Evolutionary conservation across 2,888 invertebrate species (phyloP), one percentile per base, ranked within the genome.

Genomic region (Melanchra persicariae): DNA sequence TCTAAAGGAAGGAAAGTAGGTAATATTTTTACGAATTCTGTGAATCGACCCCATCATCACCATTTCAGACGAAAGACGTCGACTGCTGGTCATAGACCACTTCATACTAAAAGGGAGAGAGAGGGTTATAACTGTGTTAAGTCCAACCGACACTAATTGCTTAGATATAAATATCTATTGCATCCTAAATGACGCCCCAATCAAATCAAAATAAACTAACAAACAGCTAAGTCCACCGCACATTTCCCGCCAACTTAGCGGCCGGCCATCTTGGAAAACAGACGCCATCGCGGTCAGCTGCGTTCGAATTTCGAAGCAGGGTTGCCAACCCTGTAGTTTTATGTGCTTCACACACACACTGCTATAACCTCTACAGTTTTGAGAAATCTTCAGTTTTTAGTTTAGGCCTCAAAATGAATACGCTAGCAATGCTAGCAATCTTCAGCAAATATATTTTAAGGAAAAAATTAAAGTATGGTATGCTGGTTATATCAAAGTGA

Each of bases 241-340:
- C 86, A 77, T 84, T 86, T 85, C 85, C 85, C 84, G 84, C 87
- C 77, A 86, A 75, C 77, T 78, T 54, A 84, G 82, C 78, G 59
- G 84, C 82, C 80, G 59, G 84, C 82, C 85, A 86, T 85, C 82
- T 85, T 83, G 69, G 70, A 82, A 84, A 86, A 85, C 84, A 83
- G 85, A 83, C 81, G 72, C 80, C 75, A 76, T 80, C 79, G 81
- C 69, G 77, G 74, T 76, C 71, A 70, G 77, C 61, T 70, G 81
- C 78, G 79, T 70, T 57, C 40, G 79, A 82, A 52, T 26, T 77
- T 43, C 30, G 26, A 26, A 30, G 30, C 54, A 54, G 30, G 54
- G 54, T 30, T 54, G 19, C 30, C 30, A 54, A 19, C 54, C 26
- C 19, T 8, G 15, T 3, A 17, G 17, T 15, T 52, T 52, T 17